Evolutionary conservation across 2,797 vertebrate species (phyloP).

Genomic region (Rhinichthys osculus): DNA sequence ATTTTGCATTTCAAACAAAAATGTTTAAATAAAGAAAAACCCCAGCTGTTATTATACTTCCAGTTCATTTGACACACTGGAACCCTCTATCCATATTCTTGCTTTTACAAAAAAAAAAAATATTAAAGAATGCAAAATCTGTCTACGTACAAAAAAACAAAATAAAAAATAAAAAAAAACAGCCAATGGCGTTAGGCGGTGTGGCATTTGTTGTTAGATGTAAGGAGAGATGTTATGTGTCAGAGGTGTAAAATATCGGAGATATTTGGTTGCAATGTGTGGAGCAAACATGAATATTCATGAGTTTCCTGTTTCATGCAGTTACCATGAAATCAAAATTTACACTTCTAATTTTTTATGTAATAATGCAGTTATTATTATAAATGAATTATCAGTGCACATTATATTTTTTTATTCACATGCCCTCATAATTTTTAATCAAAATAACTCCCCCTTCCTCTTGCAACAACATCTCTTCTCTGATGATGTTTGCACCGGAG

Average conservation of each 20-base stretch:
- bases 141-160: accelerated
- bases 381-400: not conserved
- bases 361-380: not conserved
- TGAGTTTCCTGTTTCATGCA: not conserved
- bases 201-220: not conserved
- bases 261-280: not conserved
- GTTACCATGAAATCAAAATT: not conserved
- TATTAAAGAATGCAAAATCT: not conserved
- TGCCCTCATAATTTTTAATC: not conserved
- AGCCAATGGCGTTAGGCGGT: not conserved
- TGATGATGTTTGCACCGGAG: not conserved
- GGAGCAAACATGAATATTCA: not conserved
- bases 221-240: not conserved
- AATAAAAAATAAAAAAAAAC: not conserved
- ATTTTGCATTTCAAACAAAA: not conserved
- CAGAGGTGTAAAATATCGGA: not conserved
- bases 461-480: not conserved
- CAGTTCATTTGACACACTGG: not conserved
- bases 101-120: not conserved
- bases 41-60: not conserved
- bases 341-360: not conserved
- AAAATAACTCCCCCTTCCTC: not conserved
- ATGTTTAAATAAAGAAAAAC: not conserved
- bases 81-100: not conserved
- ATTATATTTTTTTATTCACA: not conserved